Base-by-base conservation (phyloP, 2,797 vertebrate species). In the Coregonus ussuriensis region DNA sequence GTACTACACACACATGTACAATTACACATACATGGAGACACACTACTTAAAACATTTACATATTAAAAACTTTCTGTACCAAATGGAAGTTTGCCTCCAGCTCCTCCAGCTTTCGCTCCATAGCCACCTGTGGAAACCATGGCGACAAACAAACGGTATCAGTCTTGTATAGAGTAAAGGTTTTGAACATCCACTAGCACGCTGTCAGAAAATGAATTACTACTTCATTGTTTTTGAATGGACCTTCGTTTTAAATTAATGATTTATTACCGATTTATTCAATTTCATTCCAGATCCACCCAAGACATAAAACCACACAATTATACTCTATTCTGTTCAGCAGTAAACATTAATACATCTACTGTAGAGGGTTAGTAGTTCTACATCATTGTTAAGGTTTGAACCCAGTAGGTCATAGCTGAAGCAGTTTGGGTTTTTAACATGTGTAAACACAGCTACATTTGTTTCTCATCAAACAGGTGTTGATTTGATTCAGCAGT, bases 41-140 rank as follows among this genome's bases (percentile, higher is more conserved):
- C 68, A 72, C 37, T 54, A 18, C 75, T 59, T 76, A 25, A 29
- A 47, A 1, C 15, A 33, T 25, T 3, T 29, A 25, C 21, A 29
- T 71, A 25, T n/a, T 53, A 54, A 77, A 18, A 41, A 2, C 0
- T 6, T 0, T 82, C 74, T 82, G 66, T 92, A 96, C 96, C 95
- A 3, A 83, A 94, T 29, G 96, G 92, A 87, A 93, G 84, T 92
- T 96, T 97, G 74, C 95, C 96, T n/a, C 86, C 94, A 56, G 71
- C 13, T 18, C 91, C 93, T 72, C 82, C 90, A 70, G 86, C 92
- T 83, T 97, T 96, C 82, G 95, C 89, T 85, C 95, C 96, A 54
- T 95, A 95, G 77, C 91, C 95, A 89, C 96, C 97, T 98, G 86
- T 52, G 81, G 85, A 88, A 74, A 83, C 6, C 80, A 84, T 14